Evolutionary conservation across 2,113 vertebrate genomes (phyloP), one percentile per base, ranked within the genome.

Genomic region (Proteles cristata): DNA sequence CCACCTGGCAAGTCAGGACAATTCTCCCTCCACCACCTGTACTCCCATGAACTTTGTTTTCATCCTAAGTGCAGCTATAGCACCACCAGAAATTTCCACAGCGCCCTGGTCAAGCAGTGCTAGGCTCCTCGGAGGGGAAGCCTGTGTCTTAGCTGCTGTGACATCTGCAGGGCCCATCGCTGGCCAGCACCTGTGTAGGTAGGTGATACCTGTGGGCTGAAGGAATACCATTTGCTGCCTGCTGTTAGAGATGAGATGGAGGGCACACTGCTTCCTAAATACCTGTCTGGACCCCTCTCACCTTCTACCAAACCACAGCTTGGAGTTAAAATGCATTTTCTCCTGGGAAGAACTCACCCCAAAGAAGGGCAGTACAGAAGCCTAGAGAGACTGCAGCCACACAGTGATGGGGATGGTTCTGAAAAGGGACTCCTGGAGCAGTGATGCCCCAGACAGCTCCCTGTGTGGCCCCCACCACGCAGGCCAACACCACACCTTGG

Each of bases 31-130:
- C 23, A 33, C 35, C 39, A 14, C 50, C 43, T 80, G 31, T 28
- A 53, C 21, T 35, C 58, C 35, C 2, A 0, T 4, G 15, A 90
- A 33, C 74, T 87, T 53, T 63, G 35, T 48, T 89, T 87, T 69
- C 84, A 68, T 35, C 33, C 82, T 48, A 28, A 17, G 45, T 3
- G 16, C 31, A 43, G 53, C 10, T 69, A 11, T 23, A 19, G 25
- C 12, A 25, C 12, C n/a, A 39, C 5, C 63, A n/a, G 23, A 66
- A 87, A 3, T 2, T 15, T 11, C 45, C 48, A n/a, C 33, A 16
- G 14, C 0, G 25, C 5, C 19, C 7, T 0, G 1, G 48, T 31
- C 11, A 26, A 66, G 76, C 43, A 21, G 23, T 1, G 31, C 43
- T 39, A 28, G 43, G 39, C 17, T 90, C 61, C 53, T 74, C 45